phyloP scores from a whole-genome alignment of 2,888 invertebrate genomes.

The Stenichneumon culpator region DNA sequence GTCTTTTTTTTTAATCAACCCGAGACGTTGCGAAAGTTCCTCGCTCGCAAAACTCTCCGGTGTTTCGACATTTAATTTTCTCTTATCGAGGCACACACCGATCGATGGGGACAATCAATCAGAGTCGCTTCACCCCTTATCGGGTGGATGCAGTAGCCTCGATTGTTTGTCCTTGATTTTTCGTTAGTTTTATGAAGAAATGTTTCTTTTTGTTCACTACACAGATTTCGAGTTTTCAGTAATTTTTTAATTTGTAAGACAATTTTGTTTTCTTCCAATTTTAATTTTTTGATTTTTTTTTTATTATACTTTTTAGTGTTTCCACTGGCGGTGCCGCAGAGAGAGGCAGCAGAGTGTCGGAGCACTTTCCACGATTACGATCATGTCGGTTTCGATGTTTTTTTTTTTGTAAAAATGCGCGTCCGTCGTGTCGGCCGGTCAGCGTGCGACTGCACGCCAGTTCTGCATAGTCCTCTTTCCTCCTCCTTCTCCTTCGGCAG shows the following conservation, averaged over 20 bases:
- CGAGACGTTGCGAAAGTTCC: slow-evolving; percentile 31
- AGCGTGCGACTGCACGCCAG: slow-evolving; percentile 78
- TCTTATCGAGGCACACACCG: slow-evolving; percentile 14
- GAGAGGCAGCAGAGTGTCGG: slow-evolving; percentile 29
- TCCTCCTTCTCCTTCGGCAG: slow-evolving; percentile 30
- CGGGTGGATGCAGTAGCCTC: neutral
- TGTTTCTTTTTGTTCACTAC: neutral
- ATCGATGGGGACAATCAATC: slow-evolving; percentile 38
- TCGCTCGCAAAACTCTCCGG: slow-evolving; percentile 1
- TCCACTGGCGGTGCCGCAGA: slow-evolving; percentile 22
- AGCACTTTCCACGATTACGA: slow-evolving; percentile 39
- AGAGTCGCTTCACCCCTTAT: slow-evolving; percentile 19
- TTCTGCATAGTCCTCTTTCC: slow-evolving; percentile 60
- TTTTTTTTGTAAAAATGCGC: slow-evolving; percentile 51
- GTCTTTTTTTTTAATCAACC: neutral
- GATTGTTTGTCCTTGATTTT: neutral
- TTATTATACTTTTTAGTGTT: neutral
- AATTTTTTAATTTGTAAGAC: neutral
- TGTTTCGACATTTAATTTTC: slow-evolving; percentile 52
- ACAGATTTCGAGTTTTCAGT: neutral
- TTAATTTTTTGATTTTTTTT: neutral
- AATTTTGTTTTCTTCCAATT: neutral
- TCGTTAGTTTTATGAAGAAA: neutral
- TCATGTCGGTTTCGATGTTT: slow-evolving; percentile 46
- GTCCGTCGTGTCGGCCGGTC: slow-evolving; percentile 75